Conservation (phyloP, 2,888 invertebrate species). For the Xestobium rufovillosum region DNA sequence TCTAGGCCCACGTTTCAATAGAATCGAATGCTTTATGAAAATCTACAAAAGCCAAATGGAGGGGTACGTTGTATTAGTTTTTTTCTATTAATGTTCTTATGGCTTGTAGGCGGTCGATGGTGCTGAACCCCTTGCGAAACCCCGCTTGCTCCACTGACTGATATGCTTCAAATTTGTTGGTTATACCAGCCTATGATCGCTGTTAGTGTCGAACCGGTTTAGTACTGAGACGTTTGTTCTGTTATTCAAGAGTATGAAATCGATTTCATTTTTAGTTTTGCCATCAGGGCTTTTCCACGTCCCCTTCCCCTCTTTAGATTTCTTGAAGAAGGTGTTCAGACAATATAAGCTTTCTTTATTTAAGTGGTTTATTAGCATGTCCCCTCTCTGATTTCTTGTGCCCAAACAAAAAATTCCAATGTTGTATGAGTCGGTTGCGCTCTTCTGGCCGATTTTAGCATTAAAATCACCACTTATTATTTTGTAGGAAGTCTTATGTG, state of each 20-base stretch:
- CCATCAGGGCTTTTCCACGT: slow-evolving; percentile 9
- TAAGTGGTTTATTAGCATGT: too few relatives aligned
- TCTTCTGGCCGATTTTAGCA: slow-evolving; percentile 8
- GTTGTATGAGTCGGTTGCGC: slow-evolving; percentile 6
- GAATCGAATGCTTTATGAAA: too few relatives aligned
- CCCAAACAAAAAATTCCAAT: slow-evolving; percentile 10
- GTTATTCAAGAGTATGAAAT: slow-evolving; percentile 9
- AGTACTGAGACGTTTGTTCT: slow-evolving; percentile 10
- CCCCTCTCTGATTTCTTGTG: slow-evolving; percentile 7
- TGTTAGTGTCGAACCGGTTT: slow-evolving; percentile 12
- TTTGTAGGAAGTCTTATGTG: slow-evolving; percentile 5
- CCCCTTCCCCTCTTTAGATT: too few relatives aligned
- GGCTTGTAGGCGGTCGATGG: too few relatives aligned
- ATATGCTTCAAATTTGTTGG: too few relatives aligned
- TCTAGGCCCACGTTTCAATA: too few relatives aligned
- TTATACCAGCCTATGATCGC: slow-evolving; percentile 13
- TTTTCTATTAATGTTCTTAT: slow-evolving; percentile 8
- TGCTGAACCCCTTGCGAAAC: too few relatives aligned
- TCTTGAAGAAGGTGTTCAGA: too few relatives aligned
- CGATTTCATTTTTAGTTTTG: slow-evolving; percentile 7
- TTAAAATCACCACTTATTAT: slow-evolving; percentile 11
- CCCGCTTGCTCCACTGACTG: too few relatives aligned
- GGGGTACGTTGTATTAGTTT: slow-evolving; percentile 5
- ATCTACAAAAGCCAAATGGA: too few relatives aligned
- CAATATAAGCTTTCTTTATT: too few relatives aligned